These are phyloP conservation scores for Tokudaia muenninki DNA, from an alignment of 2,797 vertebrate species.

Conservation along the genomic window DNA sequence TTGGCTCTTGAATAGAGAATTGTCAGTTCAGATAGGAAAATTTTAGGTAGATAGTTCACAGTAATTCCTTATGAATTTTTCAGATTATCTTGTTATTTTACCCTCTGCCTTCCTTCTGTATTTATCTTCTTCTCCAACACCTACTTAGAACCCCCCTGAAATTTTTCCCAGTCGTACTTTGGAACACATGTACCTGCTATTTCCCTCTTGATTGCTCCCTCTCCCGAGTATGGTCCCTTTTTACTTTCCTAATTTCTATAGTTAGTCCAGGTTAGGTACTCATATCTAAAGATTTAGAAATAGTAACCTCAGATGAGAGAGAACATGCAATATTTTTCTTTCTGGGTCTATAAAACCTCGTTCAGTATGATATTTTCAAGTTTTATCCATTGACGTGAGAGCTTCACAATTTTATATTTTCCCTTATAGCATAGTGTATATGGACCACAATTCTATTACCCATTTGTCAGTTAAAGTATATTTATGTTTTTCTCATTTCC, in stretches of 20 bases:
- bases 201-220: accelerated
- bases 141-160: background rate
- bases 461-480: background rate
- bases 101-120: background rate
- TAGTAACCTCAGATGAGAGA: background rate
- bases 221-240: background rate
- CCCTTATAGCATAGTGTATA: background rate
- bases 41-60: background rate
- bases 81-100: background rate
- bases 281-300: background rate
- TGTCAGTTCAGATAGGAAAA: background rate
- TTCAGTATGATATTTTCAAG: background rate
- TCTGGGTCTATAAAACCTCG: background rate
- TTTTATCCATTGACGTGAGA: too few relatives aligned
- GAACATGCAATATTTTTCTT: background rate
- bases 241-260: background rate
- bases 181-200: background rate
- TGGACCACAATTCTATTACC: background rate
- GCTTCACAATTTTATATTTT: background rate
- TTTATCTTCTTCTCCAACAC: background rate
- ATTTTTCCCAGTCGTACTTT: background rate
- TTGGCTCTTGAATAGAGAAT: background rate
- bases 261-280: background rate
- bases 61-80: background rate
- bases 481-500: background rate